These are phyloP conservation scores for Pollenia angustigena DNA, from an alignment of 2,888 invertebrate genomes.

Conservation along the genomic window DNA sequence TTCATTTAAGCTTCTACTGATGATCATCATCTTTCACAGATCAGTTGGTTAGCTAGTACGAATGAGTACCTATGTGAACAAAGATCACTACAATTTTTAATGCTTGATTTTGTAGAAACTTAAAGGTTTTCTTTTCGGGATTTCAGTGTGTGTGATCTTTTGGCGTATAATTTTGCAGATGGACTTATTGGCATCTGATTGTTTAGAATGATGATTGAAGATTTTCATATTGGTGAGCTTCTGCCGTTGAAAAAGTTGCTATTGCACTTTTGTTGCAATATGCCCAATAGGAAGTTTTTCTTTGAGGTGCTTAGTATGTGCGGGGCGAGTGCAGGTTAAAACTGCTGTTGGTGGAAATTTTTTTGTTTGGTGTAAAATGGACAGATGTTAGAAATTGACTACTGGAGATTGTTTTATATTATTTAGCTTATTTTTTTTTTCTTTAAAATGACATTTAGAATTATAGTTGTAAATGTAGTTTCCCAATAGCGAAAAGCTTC, in stretches of 20 bases:
- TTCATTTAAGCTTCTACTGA: conserved; percentile 28
- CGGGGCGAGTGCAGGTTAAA: conserved; percentile 51
- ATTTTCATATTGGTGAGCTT: conserved; percentile 50
- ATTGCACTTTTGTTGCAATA: conserved; percentile 15
- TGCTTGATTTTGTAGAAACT: conserved; percentile 56
- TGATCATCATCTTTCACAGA: conserved; percentile 35
- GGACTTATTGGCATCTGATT: conserved; percentile 56
- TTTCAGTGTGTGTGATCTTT: conserved; percentile 45
- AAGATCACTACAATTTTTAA: conserved; percentile 60
- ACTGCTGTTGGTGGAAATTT: conserved; percentile 28
- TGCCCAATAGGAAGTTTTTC: conserved; percentile 32
- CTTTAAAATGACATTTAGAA: neutral
- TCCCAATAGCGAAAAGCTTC: too few species aligned
- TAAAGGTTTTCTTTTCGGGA: conserved; percentile 28
- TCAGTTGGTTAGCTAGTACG: conserved; percentile 39
- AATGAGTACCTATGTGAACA: conserved; percentile 34
- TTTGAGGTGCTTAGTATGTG: conserved; percentile 41
- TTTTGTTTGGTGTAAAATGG: neutral
- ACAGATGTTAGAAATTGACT: neutral
- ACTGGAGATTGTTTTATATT: neutral
- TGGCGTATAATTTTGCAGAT: conserved; percentile 31
- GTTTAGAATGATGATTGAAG: conserved; percentile 51
- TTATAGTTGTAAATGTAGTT: too few species aligned
- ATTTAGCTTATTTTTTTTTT: neutral
- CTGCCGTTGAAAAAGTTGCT: conserved; percentile 24